phyloP scores from a whole-genome alignment of 2,113 vertebrate genomes.

The Sarotherodon lohbergeri region DNA sequence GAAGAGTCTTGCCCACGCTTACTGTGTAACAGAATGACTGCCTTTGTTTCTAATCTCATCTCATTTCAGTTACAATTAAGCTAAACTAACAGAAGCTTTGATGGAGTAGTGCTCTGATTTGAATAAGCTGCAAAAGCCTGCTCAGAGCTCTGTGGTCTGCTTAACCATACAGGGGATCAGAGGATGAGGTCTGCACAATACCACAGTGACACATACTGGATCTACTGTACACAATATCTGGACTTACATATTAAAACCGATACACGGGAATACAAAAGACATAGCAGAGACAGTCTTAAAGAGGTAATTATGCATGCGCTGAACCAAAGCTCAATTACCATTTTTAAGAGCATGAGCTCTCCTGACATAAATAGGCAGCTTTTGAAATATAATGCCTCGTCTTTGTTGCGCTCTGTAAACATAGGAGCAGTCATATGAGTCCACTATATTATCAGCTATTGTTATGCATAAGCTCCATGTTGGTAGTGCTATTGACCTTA shows the following conservation, averaged over 20 bases:
- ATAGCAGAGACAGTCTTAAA: background rate
- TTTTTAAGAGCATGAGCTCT: background rate
- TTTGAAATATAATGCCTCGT: background rate
- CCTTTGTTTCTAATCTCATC: background rate
- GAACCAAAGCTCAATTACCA: constrained; percentile 1
- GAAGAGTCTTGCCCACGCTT: background rate
- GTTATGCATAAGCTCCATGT: background rate
- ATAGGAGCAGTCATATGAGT: background rate
- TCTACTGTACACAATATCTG: constrained; percentile 24
- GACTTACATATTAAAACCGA: constrained; percentile 13
- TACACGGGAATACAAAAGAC: constrained; percentile 3
- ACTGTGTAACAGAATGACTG: background rate
- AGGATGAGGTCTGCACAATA: constrained; percentile 14
- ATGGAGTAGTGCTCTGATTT: background rate
- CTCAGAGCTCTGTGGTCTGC: constrained; percentile 21
- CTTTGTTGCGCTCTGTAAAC: background rate
- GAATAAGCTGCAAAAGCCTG: constrained; percentile 20
- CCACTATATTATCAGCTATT: background rate
- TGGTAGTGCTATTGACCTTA: background rate
- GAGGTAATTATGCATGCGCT: constrained; percentile 18
- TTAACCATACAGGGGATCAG: constrained; percentile 14
- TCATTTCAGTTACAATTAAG: background rate
- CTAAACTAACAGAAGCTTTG: constrained; percentile 1
- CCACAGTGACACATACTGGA: constrained; percentile 16
- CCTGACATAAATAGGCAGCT: background rate